Base-by-base conservation (phyloP, 1,140 invertebrate species). In the Schlechtendalia chinensis region DNA sequence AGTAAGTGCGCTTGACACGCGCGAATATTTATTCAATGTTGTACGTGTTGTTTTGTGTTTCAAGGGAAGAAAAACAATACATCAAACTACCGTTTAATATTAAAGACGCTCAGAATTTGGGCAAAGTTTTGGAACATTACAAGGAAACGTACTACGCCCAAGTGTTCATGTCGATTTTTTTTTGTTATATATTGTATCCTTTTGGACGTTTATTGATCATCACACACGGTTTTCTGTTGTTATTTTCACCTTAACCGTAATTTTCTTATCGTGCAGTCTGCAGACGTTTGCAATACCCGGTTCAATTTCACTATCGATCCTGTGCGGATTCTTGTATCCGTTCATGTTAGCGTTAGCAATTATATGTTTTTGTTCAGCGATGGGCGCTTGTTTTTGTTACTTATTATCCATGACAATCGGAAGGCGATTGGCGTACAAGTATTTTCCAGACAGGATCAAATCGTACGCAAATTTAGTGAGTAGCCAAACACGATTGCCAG, bases 281-380 rank as follows among this genome's bases (percentile, higher is more conserved):
- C 98, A 99, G 90, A 97, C 98, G 82, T 99, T 99, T 88, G 98
- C 97, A 83, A 99, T 99, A 88, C 98, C 98, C 83, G 98, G 98
- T 83, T 99, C 97, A 47, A 93, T 99, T 85, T 99, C 98, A 86
- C 88, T 99, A 54, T 98, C 96, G 82, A 98, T 99, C 83, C 88
- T 99, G 32, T 96, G 95, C 82, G 98, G 98, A 83, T 99, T 98
- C 88, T 87, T 99, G 4, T 99, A 98, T 85, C 94, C 94, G 81
- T 98, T 98, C 87, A 90, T 91, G 50, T 83, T 96, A 81, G 98
- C 98, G 17, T 86, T 99, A 83, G 84, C 92, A 65, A 87, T 98
- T 74, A 96, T 99, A 3, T 99, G 97, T 86, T 93, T 93, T 83
- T 99, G 98, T 87, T 99, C 97, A 82, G 96, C 96, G 16, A 88